phyloP scores from a whole-genome alignment of 2,797 vertebrate genomes.

The Anisognathus igniventris region DNA sequence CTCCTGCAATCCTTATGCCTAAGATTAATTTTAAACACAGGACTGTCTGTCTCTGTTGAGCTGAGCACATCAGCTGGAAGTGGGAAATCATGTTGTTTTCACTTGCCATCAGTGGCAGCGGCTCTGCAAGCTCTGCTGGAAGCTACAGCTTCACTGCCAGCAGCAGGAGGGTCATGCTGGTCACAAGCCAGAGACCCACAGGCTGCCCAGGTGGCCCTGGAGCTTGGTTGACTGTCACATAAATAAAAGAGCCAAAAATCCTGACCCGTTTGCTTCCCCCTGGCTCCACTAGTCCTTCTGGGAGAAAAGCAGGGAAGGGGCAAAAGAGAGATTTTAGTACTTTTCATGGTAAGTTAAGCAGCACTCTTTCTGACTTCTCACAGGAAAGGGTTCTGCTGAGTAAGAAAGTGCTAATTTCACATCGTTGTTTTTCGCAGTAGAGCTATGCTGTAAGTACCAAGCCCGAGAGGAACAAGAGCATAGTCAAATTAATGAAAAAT shows the following conservation, averaged over 20 bases:
- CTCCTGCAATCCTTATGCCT: neutral
- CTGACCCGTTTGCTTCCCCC: neutral
- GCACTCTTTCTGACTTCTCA: neutral
- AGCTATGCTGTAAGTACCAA: neutral
- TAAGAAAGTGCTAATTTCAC: constrained; percentile 48
- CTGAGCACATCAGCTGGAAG: neutral
- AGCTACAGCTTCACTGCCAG: rapidly evolving
- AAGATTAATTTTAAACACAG: neutral
- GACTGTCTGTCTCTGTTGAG: neutral
- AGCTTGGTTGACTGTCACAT: rapidly evolving
- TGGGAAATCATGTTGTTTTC: neutral
- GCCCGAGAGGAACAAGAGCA: neutral
- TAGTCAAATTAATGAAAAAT: constrained; percentile 53
- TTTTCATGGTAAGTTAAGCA: neutral
- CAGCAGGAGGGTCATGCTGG: rapidly evolving
- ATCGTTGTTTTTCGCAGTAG: neutral
- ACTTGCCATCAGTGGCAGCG: neutral
- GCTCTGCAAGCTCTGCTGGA: neutral
- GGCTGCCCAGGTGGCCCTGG: neutral
- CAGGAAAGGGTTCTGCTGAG: constrained; percentile 43
- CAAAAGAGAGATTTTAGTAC: neutral
- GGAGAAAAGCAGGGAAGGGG: neutral
- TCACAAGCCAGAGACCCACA: neutral
- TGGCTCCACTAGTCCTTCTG: neutral
- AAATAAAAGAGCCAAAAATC: neutral